These are phyloP conservation scores for Vanacampus margaritifer DNA, from an alignment of 2,113 vertebrate genomes.

Conservation along the genomic window DNA sequence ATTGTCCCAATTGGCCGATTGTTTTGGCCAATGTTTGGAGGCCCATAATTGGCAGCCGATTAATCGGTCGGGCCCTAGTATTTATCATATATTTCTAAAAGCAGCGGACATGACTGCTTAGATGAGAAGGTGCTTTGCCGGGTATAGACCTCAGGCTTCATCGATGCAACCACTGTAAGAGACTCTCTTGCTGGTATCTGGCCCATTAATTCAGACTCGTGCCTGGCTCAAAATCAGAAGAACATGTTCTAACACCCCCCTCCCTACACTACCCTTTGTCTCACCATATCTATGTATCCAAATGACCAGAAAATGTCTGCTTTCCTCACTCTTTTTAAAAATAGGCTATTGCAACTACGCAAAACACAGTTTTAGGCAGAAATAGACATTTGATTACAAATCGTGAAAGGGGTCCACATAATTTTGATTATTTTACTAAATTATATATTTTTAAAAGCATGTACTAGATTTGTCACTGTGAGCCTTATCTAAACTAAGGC, in stretches of 20 bases:
- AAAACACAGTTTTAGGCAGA: not conserved
- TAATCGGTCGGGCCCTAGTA: no score
- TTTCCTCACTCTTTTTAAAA: not conserved
- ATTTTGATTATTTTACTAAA: not conserved
- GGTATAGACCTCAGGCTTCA: not conserved
- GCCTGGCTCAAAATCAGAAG: constrained; percentile 1
- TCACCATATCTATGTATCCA: not conserved
- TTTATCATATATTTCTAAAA: not conserved
- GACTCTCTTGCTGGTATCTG: not conserved
- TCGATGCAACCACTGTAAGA: not conserved
- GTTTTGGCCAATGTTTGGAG: no score
- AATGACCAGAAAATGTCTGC: not conserved
- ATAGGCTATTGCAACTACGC: not conserved
- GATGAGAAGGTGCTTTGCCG: not conserved
- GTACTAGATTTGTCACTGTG: not conserved
- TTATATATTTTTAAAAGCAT: not conserved
- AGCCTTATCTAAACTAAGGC: not conserved
- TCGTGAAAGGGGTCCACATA: not conserved
- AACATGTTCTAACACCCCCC: not conserved
- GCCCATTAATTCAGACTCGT: not conserved
- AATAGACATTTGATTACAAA: not conserved
- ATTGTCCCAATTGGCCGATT: no score
- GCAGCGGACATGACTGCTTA: not conserved
- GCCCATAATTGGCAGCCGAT: no score
- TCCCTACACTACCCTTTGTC: not conserved